Evolutionary conservation across 2,888 invertebrate species (phyloP).

Genomic region (Ormyrus labotus): DNA sequence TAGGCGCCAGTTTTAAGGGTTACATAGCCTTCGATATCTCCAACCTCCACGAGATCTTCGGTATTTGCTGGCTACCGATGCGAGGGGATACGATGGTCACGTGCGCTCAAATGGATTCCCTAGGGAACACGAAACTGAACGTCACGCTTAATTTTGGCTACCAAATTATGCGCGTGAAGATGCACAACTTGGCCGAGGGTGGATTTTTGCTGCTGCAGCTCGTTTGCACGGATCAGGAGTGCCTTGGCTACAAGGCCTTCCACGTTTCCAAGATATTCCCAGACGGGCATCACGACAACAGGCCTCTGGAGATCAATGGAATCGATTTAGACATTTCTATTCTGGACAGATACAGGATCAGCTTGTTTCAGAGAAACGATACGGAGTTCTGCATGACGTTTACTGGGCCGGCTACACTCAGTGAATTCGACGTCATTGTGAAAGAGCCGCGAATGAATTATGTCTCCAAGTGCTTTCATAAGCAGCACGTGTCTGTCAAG

Average conservation of each 20-base stretch:
- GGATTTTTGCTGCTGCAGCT: conserved; percentile 31
- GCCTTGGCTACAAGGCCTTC: conserved; percentile 23
- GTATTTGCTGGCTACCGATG: conserved; percentile 19
- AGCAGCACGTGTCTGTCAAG: neutral
- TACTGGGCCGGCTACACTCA: conserved; percentile 2
- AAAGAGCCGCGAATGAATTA: neutral
- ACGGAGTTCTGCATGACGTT: conserved; percentile 13
- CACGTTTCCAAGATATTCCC: neutral
- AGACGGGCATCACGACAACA: conserved; percentile 17
- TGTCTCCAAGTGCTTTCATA: conserved; percentile 21
- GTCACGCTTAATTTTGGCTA: conserved; percentile 21
- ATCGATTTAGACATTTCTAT: neutral
- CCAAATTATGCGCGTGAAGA: neutral
- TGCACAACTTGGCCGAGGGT: conserved; percentile 5
- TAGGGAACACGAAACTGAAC: neutral
- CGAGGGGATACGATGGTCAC: conserved; percentile 7
- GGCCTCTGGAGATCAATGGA: conserved; percentile 21
- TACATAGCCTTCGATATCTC: conserved; percentile 10
- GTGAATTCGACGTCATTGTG: conserved; percentile 21
- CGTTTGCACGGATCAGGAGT: conserved; percentile 14
- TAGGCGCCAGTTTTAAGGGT: neutral
- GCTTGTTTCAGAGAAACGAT: neutral
- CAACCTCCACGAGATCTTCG: neutral
- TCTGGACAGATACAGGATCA: conserved; percentile 20
- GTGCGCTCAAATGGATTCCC: neutral